These are phyloP conservation scores for Streptopelia turtur DNA, from an alignment of 2,797 vertebrate species.

Conservation along the genomic window DNA sequence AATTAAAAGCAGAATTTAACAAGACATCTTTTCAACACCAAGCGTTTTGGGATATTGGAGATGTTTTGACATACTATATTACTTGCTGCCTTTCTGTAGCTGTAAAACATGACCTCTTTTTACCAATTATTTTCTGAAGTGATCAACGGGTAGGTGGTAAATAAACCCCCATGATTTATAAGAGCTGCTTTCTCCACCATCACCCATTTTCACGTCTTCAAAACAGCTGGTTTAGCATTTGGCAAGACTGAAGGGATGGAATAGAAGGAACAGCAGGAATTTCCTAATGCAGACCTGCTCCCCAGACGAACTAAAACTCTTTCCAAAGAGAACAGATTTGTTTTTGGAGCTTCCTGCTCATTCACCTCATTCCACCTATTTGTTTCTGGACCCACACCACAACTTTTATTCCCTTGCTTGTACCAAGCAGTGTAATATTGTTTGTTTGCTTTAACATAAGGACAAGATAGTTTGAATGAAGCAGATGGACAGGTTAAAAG, in stretches of 20 bases:
- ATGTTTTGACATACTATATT: background rate
- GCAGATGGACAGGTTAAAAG: background rate
- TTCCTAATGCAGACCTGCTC: background rate
- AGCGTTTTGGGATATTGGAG: background rate
- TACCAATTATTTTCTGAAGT: background rate
- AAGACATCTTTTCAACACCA: background rate
- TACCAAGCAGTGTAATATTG: background rate
- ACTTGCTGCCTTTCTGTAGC: background rate
- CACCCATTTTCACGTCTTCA: background rate
- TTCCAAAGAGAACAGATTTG: background rate
- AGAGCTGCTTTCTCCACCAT: background rate
- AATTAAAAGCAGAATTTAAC: slow-evolving; percentile 16
- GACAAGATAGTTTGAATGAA: background rate
- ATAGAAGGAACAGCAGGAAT: background rate
- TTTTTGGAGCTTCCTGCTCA: background rate
- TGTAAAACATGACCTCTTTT: background rate
- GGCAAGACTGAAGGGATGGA: background rate
- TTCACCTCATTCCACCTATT: background rate
- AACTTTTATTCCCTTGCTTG: background rate
- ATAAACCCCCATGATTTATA: background rate
- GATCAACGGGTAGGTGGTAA: background rate
- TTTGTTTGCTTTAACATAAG: background rate
- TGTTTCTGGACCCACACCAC: background rate
- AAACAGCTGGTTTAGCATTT: background rate
- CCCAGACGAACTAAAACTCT: background rate